A percentile compares a stretch with the other conserved stretches of the same genome.
Conservation (phyloP, 37 sponge, comb jelly and placozoan species). For the Mnemiopsis leidyi region DNA sequence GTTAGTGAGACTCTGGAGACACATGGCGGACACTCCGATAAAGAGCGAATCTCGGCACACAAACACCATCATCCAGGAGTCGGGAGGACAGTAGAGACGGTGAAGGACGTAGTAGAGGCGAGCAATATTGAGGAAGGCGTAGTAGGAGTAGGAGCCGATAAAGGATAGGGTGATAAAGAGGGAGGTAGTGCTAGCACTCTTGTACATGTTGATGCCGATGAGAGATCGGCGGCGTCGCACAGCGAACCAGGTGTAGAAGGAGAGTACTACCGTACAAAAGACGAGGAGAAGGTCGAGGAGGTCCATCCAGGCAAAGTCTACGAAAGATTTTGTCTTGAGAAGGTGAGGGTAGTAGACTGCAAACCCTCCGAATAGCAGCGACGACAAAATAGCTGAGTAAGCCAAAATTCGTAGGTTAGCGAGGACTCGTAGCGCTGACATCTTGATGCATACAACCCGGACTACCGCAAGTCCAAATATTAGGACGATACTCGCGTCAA, state of each 20-base stretch:
- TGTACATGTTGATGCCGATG: background rate
- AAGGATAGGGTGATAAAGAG: background rate
- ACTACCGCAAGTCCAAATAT: constrained; percentile 20
- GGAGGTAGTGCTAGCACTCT: background rate
- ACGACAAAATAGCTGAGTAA: background rate
- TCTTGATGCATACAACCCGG: constrained; percentile 3
- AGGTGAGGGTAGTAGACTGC: background rate
- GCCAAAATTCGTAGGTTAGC: background rate
- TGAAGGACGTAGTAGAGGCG: background rate
- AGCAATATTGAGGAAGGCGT: background rate
- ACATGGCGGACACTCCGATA: constrained; percentile 29
- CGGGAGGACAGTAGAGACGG: background rate
- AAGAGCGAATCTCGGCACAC: constrained; percentile 16
- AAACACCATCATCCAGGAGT: background rate
- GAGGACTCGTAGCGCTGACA: background rate
- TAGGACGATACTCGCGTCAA: constrained; percentile 23
- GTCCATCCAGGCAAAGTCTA: background rate
- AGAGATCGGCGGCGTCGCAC: background rate
- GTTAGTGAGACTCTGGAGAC: background rate
- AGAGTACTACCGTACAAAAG: background rate
- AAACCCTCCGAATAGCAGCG: constrained; percentile 6
- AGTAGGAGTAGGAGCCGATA: constrained; percentile 35
- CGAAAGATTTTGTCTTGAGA: background rate
- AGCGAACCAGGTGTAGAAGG: constrained; percentile 11
- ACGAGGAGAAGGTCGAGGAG: background rate